These are phyloP conservation scores for Linnaemya tessellans DNA, from an alignment of 2,888 invertebrate genomes.

Conservation along the genomic window DNA sequence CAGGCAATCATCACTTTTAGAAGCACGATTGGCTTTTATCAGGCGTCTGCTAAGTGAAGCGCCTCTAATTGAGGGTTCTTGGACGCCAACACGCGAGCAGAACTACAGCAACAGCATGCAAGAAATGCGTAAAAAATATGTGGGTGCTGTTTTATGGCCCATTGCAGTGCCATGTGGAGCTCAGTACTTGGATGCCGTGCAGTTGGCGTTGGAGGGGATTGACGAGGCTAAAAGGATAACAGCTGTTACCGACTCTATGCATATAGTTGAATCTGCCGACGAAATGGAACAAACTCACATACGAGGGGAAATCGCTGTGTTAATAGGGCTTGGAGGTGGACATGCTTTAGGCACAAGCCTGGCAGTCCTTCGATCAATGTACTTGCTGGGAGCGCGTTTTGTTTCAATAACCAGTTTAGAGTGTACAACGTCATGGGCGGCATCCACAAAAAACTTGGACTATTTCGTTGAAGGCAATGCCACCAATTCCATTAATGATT, in stretches of 20 bases:
- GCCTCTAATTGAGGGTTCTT: slow-evolving; percentile 85
- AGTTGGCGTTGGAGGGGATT: slow-evolving; percentile 87
- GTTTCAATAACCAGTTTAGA: slow-evolving; percentile 87
- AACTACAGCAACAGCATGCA: slow-evolving; percentile 78
- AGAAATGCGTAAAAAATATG: slow-evolving; percentile 84
- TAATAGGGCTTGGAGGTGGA: slow-evolving; percentile 87
- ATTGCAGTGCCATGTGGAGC: slow-evolving; percentile 85
- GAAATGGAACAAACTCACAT: slow-evolving; percentile 86
- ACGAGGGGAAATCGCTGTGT: slow-evolving; percentile 86
- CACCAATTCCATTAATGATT: slow-evolving; percentile 82
- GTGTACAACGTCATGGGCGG: slow-evolving; percentile 88
- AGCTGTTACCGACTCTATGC: slow-evolving; percentile 84
- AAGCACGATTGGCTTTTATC: slow-evolving; percentile 85
- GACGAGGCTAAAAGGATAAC: slow-evolving; percentile 87
- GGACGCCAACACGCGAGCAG: slow-evolving; percentile 78
- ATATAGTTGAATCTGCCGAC: slow-evolving; percentile 85
- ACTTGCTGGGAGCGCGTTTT: slow-evolving; percentile 87
- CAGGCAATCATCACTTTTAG: slow-evolving; percentile 85
- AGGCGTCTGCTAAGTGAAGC: slow-evolving; percentile 85
- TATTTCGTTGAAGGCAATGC: slow-evolving; percentile 81
- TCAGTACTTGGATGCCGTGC: slow-evolving; percentile 87
- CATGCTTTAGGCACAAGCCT: slow-evolving; percentile 88
- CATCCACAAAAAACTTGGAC: slow-evolving; percentile 80
- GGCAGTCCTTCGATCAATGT: slow-evolving; percentile 87
- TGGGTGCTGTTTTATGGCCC: slow-evolving; percentile 84